phyloP scores from a whole-genome alignment of 2,113 vertebrate genomes.

The Canis aureus region DNA sequence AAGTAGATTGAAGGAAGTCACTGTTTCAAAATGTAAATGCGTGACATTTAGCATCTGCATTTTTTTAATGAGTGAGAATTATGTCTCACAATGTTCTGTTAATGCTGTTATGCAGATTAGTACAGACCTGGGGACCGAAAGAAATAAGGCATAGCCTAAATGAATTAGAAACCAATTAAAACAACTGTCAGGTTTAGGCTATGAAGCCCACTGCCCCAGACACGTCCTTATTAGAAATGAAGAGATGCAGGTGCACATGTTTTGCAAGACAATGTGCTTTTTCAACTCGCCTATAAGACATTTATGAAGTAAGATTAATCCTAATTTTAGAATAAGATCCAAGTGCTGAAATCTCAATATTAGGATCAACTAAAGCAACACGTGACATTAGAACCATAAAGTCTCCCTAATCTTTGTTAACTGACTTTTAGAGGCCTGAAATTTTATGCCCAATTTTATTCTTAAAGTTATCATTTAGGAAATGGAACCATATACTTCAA shows the following conservation, averaged over 20 bases:
- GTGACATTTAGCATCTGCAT: slow-evolving; percentile 77
- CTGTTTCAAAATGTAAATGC: slow-evolving; percentile 78
- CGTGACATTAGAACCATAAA: background rate
- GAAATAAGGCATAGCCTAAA: slow-evolving; percentile 57
- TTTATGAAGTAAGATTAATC: slow-evolving; percentile 21
- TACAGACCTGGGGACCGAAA: slow-evolving; percentile 14
- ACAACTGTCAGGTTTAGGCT: background rate
- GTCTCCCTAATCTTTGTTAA: background rate
- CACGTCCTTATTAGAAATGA: slow-evolving; percentile 8
- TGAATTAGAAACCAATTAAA: slow-evolving; percentile 44
- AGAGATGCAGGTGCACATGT: background rate
- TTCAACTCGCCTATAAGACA: background rate
- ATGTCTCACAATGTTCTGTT: slow-evolving; percentile 69
- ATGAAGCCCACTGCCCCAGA: background rate
- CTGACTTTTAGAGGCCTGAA: background rate
- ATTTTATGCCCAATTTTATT: background rate
- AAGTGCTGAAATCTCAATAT: slow-evolving; percentile 38
- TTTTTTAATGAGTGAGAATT: slow-evolving; percentile 77
- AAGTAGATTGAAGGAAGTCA: slow-evolving; percentile 69
- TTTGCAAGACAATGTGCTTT: background rate
- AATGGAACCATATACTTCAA: background rate
- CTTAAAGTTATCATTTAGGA: slow-evolving; percentile 10
- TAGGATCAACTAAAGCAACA: background rate
- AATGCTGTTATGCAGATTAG: slow-evolving; percentile 64
- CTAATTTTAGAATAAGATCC: slow-evolving; percentile 51